Base-by-base conservation (phyloP, 2,888 invertebrate genomes). In the Drosophila koepferae region DNA sequence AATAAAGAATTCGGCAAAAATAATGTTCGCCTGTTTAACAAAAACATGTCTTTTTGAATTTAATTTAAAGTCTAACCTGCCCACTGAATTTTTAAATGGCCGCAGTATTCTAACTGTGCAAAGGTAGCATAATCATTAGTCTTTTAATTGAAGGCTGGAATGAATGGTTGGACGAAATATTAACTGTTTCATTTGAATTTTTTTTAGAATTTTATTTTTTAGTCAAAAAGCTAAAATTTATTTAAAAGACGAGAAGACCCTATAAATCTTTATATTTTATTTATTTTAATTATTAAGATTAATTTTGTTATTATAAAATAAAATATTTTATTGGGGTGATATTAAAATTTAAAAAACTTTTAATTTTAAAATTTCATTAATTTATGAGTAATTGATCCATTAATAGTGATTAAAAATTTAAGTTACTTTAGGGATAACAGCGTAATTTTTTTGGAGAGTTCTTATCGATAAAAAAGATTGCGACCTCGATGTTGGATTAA, bases 191-290 rank as follows among this genome's bases (percentile, higher is more conserved):
- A 38, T 44, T 20, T 6, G 1, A 20, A 2, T 20, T 44, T 44
- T 20, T 44, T 20, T 44, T 44, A 93, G 83, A 95, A 95, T 92
- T 95, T 95, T 92, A 93, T 93, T 93, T 94, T 94, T 94, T 92
- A 94, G 93, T 95, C 77, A 96, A 95, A 95, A 95, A 94, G 94
- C 94, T 95, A 94, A 95, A 94, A 95, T 95, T 74, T 69, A 64
- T 90, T 94, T 94, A 94, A 94, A 94, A 95, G 95, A 96, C 96
- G 95, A 96, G 95, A 96, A 96, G 96, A 96, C 96, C 95, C 95
- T 95, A 95, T 95, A 95, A 95, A 96, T 94, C 95, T 96, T 96
- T 91, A 94, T 93, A 93, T 91, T 91, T 89, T 44, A 77, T 89
- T 85, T 84, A 82, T 89, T 86, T 84, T 92, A 86, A 88, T 91